phyloP scores from a whole-genome alignment of 2,888 invertebrate species.

The Patella depressa region DNA sequence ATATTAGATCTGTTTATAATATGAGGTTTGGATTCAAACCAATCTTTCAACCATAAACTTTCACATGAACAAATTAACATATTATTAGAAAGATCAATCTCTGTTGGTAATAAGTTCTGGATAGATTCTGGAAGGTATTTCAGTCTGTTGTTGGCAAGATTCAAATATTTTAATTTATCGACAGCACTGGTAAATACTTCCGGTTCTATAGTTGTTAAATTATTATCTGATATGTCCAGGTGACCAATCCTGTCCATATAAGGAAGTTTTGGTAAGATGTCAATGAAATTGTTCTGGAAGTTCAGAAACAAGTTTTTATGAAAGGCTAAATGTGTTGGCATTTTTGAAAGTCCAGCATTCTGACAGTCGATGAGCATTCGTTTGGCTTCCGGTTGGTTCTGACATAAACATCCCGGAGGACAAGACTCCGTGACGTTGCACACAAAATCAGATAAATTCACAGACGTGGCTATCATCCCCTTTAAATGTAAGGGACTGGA shows the following conservation, averaged over 20 bases:
- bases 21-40: not conserved
- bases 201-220: not conserved
- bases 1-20: not conserved
- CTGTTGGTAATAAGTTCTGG: not conserved
- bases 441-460: not conserved
- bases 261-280: not conserved
- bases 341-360: not conserved
- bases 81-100: not conserved
- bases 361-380: not conserved
- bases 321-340: not conserved
- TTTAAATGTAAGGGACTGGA: not conserved
- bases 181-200: not conserved
- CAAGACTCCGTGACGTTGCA: not conserved
- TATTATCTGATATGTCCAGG: not conserved
- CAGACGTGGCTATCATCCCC: not conserved
- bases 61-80: not conserved
- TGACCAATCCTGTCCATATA: not conserved
- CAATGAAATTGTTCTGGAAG: not conserved
- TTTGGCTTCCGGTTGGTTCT: not conserved
- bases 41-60: not conserved
- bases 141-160: not conserved
- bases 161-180: not conserved
- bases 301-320: not conserved
- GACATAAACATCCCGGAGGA: conserved; percentile 2
- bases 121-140: not conserved